Percentiles rank a stretch among this genome's conserved stretches.
Evolutionary conservation across 2,888 invertebrate species (phyloP).

Genomic region (Sicus ferrugineus): DNA sequence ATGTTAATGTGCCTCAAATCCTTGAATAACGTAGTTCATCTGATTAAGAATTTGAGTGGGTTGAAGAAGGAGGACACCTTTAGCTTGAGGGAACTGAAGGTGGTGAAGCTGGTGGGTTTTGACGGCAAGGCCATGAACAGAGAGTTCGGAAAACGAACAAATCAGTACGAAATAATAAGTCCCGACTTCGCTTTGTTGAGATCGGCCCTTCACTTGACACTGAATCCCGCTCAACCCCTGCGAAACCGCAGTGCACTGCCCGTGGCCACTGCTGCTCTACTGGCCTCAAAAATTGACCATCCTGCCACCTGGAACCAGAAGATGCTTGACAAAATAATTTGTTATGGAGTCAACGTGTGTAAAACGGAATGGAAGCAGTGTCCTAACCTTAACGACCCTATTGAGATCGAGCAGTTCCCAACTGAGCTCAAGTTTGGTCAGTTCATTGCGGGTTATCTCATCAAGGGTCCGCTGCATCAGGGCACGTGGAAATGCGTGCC

Average conservation of each 20-base stretch:
- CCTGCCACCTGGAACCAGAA: constrained; percentile 58
- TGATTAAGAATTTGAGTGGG: constrained; percentile 52
- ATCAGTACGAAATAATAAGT: constrained; percentile 54
- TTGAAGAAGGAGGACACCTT: constrained; percentile 46
- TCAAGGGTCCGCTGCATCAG: constrained; percentile 46
- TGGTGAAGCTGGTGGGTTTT: constrained; percentile 51
- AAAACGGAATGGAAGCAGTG: constrained; percentile 55
- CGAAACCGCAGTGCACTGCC: constrained; percentile 58
- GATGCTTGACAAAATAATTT: constrained; percentile 55
- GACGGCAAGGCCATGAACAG: constrained; percentile 49
- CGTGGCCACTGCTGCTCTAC: constrained; percentile 51
- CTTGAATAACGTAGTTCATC: constrained; percentile 53
- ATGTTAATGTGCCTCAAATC: constrained; percentile 53
- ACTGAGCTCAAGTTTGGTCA: constrained; percentile 55
- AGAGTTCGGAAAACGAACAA: constrained; percentile 50
- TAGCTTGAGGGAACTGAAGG: constrained; percentile 52
- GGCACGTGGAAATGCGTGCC: constrained; percentile 60
- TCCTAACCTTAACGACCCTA: constrained; percentile 42
- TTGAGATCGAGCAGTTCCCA: constrained; percentile 56
- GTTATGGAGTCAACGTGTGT: constrained; percentile 57
- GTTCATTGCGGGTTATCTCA: constrained; percentile 49
- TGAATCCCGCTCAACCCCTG: constrained; percentile 51
- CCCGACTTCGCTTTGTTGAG: constrained; percentile 56
- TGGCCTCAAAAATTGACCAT: constrained; percentile 60
- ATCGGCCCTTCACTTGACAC: constrained; percentile 53